Conservation (phyloP, 2,888 invertebrate genomes). For the Hydrotaea diabolus region DNA sequence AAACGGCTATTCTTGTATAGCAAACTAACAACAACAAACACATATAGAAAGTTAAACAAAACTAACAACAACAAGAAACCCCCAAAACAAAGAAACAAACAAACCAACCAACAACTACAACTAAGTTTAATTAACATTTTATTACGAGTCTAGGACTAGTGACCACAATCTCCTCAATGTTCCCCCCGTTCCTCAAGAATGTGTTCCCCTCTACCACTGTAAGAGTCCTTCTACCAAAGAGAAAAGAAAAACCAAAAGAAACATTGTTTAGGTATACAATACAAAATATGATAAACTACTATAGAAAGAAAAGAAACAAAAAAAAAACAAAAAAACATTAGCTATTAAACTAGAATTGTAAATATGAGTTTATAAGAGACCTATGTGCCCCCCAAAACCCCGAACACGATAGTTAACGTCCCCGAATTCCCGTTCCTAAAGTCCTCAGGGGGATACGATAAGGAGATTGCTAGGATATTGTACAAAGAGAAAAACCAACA, state of each 20-base stretch:
- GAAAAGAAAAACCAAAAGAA: background rate
- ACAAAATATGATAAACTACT: too few relatives aligned
- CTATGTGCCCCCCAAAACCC: conserved; percentile 28
- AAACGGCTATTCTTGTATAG: too few relatives aligned
- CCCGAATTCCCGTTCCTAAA: background rate
- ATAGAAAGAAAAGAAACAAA: background rate
- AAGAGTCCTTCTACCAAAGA: background rate
- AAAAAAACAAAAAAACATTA: conserved; percentile 8
- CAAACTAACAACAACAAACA: conserved; percentile 40
- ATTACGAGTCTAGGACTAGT: conserved; percentile 27
- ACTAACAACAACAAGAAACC: background rate
- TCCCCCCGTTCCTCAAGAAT: background rate
- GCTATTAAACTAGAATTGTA: background rate
- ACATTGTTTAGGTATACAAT: conserved; percentile 18
- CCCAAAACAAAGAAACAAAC: background rate
- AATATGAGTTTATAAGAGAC: conserved; percentile 19
- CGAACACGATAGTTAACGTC: conserved; percentile 17
- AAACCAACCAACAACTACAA: background rate
- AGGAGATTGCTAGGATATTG: conserved; percentile 44
- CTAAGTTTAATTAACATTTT: conserved; percentile 18
- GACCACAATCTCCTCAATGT: conserved; percentile 10
- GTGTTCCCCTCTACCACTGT: background rate
- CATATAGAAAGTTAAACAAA: conserved; percentile 38
- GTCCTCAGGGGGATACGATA: background rate
- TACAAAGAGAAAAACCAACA: conserved; percentile 4